A percentile compares a stretch with the other conserved stretches of the same genome.
Evolutionary conservation across 2,113 vertebrate genomes (phyloP).

Genomic region (Rhinoptilus africanus): DNA sequence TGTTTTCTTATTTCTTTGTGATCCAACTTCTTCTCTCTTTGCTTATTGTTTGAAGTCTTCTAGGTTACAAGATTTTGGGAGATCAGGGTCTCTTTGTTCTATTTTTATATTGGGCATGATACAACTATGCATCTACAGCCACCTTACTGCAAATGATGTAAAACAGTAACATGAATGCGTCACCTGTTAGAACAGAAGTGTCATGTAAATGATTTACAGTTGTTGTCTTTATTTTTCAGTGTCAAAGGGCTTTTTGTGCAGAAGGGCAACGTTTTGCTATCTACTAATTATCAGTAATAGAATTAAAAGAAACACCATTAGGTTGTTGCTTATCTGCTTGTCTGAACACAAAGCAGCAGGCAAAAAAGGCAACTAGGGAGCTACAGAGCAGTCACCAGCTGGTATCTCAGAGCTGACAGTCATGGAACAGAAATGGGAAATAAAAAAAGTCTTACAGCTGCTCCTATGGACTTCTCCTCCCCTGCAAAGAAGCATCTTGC

Average conservation of each 20-base stretch:
- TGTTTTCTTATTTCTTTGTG: neutral
- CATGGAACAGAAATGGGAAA: neutral
- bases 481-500: neutral
- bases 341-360: neutral
- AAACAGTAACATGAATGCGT: neutral
- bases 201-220: neutral
- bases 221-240: neutral
- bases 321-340: neutral
- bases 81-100: neutral
- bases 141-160: neutral
- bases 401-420: neutral
- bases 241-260: neutral
- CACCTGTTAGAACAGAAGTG: neutral
- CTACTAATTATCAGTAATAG: neutral
- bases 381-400: neutral
- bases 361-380: neutral
- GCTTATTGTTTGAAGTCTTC: neutral
- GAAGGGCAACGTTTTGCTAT: neutral
- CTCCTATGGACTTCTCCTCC: neutral
- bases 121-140: neutral
- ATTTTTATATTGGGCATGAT: neutral
- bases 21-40: neutral
- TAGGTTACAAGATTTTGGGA: neutral
- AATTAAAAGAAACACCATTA: neutral
- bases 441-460: neutral